phyloP scores from a whole-genome alignment of 2,113 vertebrate genomes.

The Ardeotis arabs region DNA sequence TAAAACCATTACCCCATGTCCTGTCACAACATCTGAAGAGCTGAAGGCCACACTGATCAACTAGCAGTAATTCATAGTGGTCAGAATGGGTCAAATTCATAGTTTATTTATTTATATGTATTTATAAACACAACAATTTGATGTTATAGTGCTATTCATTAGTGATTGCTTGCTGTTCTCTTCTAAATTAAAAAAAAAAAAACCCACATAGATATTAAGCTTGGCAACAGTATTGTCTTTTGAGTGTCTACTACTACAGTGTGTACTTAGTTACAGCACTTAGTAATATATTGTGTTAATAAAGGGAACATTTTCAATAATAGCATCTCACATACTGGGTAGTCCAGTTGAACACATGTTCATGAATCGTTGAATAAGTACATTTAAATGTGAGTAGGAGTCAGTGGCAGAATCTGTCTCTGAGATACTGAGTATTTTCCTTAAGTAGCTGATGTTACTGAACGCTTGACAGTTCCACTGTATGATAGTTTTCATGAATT shows the following conservation, averaged over 20 bases:
- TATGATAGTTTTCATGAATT: background rate
- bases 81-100: background rate
- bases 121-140: background rate
- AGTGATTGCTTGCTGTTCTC: background rate
- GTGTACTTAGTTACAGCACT: background rate
- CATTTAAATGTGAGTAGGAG: background rate
- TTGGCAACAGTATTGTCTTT: background rate
- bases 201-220: background rate
- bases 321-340: background rate
- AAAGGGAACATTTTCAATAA: background rate
- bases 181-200: background rate
- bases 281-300: background rate
- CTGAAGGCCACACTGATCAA: background rate
- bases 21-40: background rate
- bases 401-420: background rate
- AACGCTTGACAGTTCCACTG: slow-evolving; percentile 1
- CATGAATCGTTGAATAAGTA: background rate
- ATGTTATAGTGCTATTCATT: background rate
- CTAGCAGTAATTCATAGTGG: background rate
- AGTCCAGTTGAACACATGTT: background rate
- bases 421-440: background rate
- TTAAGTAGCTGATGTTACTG: background rate
- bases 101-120: background rate
- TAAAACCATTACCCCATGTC: no score
- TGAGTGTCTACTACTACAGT: background rate